Conservation (phyloP, 2,113 vertebrate species). For the Semnornis frantzii region DNA sequence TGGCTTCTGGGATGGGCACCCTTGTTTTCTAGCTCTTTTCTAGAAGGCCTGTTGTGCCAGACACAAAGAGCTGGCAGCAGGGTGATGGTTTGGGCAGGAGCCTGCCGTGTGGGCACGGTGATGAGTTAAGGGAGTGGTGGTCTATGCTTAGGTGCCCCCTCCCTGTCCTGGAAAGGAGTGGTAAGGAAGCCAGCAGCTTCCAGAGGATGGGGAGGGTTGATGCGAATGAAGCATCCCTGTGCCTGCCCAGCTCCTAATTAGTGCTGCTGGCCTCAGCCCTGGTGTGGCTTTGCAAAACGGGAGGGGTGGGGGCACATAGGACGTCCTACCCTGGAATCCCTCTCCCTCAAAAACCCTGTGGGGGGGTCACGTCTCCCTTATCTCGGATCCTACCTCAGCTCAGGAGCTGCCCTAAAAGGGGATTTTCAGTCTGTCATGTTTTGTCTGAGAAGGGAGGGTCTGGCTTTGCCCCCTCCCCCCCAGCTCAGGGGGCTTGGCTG, state of each 20-base stretch:
- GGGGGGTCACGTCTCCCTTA: background rate
- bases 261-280: background rate
- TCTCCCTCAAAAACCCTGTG: background rate
- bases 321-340: background rate
- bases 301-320: too few relatives aligned
- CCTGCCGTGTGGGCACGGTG: accelerated
- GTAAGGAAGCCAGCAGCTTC: background rate
- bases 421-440: background rate
- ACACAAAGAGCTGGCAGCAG: background rate
- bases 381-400: background rate
- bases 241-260: background rate
- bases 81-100: background rate
- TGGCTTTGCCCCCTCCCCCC: background rate
- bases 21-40: background rate
- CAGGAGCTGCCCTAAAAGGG: background rate
- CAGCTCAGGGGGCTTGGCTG: background rate
- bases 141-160: background rate
- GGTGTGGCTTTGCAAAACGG: background rate
- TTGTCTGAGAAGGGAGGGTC: background rate
- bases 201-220: background rate
- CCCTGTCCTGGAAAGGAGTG: background rate
- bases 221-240: background rate
- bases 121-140: too few relatives aligned
- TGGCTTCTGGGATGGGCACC: background rate
- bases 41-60: background rate